Percentiles rank a stretch among this genome's conserved stretches.
Evolutionary conservation across 1,140 invertebrate species (phyloP).

Genomic region (Brachionus rubens): DNA sequence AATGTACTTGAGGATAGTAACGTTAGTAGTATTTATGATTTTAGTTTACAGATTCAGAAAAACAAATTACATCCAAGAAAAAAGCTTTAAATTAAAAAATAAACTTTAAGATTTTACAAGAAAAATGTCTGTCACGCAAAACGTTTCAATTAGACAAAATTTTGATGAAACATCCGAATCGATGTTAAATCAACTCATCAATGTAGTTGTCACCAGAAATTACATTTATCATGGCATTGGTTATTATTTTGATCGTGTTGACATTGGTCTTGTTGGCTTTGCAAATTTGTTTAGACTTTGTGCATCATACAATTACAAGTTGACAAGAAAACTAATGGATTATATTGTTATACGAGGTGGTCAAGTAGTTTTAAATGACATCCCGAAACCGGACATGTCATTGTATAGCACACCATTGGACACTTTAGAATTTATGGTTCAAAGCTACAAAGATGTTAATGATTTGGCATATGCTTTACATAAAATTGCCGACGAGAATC

Average conservation of each 20-base stretch:
- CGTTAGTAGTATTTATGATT: too few relatives aligned
- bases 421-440: not conserved
- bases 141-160: slow-evolving; percentile 33
- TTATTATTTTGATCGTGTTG: slow-evolving; percentile 70
- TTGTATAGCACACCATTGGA: not conserved
- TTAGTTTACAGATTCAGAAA: not conserved
- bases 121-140: slow-evolving; percentile 34
- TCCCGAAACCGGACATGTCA: not conserved
- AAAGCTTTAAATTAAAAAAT: not conserved
- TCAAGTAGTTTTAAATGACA: not conserved
- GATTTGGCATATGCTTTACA: slow-evolving; percentile 8
- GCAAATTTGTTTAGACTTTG: slow-evolving; percentile 65
- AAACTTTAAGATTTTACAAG: not conserved
- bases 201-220: slow-evolving; percentile 12
- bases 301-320: not conserved
- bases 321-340: slow-evolving; percentile 19
- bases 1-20: too few relatives aligned
- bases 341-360: slow-evolving; percentile 6
- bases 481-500: slow-evolving; percentile 2
- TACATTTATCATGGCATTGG: slow-evolving; percentile 57
- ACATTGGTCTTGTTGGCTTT: slow-evolving; percentile 70
- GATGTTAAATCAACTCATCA: slow-evolving; percentile 8
- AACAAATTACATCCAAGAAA: not conserved
- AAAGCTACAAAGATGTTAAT: not conserved
- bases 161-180: slow-evolving; percentile 27